Conservation (phyloP, 2,888 invertebrate species). For the Ariolimax columbianus region DNA sequence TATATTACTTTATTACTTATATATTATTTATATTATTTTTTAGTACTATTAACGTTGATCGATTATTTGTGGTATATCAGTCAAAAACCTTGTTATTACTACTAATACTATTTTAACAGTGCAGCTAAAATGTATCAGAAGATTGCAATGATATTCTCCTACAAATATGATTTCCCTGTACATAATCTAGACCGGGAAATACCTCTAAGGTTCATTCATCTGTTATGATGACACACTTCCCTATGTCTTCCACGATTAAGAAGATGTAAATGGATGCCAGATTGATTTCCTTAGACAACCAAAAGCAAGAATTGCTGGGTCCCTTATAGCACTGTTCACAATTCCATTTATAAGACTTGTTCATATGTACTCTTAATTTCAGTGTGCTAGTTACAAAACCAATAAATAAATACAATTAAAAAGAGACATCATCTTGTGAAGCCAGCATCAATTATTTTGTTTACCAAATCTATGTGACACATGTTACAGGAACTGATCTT, state of each 20-base stretch:
- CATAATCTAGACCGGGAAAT: neutral
- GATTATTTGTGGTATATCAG: no score
- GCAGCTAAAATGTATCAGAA: neutral
- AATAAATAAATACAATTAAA: no score
- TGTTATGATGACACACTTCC: neutral
- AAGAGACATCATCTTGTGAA: no score
- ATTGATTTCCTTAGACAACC: neutral
- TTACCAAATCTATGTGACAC: no score
- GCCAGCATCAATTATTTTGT: no score
- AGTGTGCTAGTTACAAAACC: no score
- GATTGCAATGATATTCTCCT: neutral
- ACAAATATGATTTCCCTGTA: neutral
- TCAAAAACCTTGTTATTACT: neutral
- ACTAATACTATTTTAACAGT: neutral
- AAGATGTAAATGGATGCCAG: neutral
- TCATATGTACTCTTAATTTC: neutral
- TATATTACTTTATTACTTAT: neutral
- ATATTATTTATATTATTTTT: no score
- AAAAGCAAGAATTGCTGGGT: neutral
- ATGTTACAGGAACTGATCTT: no score
- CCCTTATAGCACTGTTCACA: no score
- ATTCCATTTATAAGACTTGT: neutral
- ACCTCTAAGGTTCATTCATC: neutral
- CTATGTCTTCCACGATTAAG: conserved; percentile 1
- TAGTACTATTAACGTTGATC: no score